Evolutionary conservation across 2,797 vertebrate species (phyloP).

Genomic region (Pempheris klunzingeri): DNA sequence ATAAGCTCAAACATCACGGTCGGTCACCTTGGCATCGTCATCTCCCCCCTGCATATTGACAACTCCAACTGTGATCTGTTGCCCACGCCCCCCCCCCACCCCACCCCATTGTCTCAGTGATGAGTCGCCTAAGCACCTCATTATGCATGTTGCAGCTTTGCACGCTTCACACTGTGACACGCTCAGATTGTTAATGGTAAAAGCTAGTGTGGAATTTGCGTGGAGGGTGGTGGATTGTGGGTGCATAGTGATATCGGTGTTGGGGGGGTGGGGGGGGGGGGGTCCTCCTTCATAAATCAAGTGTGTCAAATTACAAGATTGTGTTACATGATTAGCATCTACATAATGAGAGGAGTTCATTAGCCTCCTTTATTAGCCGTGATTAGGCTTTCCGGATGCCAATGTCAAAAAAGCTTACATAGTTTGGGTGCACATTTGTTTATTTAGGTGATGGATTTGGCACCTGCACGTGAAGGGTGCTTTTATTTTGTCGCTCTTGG

Average conservation of each 20-base stretch:
- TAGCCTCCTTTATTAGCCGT: constrained; percentile 73
- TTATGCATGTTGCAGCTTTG: constrained; percentile 51
- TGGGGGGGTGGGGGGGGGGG: background rate
- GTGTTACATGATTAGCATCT: constrained; percentile 80
- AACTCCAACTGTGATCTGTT: constrained; percentile 39
- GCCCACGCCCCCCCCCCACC: background rate
- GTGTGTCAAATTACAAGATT: constrained; percentile 82
- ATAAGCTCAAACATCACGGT: background rate
- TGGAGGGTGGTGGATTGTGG: constrained; percentile 33
- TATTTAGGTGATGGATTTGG: constrained; percentile 38
- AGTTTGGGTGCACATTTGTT: constrained; percentile 49
- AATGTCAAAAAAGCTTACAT: constrained; percentile 38
- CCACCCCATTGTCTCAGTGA: constrained; percentile 29
- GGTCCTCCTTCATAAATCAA: constrained; percentile 73
- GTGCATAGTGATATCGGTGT: constrained; percentile 21
- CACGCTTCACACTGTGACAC: constrained; percentile 47
- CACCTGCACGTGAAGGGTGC: constrained; percentile 21
- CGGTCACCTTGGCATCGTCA: constrained; percentile 49
- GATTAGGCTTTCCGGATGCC: constrained; percentile 72
- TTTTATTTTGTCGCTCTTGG: background rate
- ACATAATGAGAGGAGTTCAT: constrained; percentile 82
- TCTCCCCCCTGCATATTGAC: constrained; percentile 15
- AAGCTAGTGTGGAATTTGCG: constrained; percentile 43
- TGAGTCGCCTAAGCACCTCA: constrained; percentile 50
- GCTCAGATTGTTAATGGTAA: constrained; percentile 57